These are phyloP conservation scores for Trichechus manatus DNA, from an alignment of 2,113 vertebrate species.

Conservation along the genomic window DNA sequence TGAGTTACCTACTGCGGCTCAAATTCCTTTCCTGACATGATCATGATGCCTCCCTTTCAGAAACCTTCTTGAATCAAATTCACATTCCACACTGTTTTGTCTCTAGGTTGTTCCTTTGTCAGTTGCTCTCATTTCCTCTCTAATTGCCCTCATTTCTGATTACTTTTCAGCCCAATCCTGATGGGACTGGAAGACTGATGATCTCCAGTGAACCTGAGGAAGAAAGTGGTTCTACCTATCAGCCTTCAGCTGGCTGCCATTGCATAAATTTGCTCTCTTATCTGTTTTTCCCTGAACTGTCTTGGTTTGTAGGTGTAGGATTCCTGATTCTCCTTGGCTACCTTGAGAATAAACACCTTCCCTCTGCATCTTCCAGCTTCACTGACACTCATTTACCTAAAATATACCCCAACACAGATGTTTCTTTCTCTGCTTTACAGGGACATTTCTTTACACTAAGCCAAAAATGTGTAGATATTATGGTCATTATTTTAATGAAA, in stretches of 20 bases:
- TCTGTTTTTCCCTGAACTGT: slow-evolving; percentile 39
- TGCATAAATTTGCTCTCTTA: neutral
- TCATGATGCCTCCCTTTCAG: neutral
- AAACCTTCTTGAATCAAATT: neutral
- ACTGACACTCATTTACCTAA: neutral
- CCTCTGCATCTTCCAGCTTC: slow-evolving; percentile 22
- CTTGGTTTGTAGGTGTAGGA: slow-evolving; percentile 62
- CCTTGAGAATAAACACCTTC: slow-evolving; percentile 41
- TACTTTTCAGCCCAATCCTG: slow-evolving; percentile 74
- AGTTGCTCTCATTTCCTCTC: slow-evolving; percentile 23
- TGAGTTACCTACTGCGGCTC: accelerated
- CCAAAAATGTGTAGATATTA: neutral
- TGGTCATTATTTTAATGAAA: neutral
- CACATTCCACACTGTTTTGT: slow-evolving; percentile 30
- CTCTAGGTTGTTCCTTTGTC: slow-evolving; percentile 46
- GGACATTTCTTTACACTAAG: neutral
- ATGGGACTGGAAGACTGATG: slow-evolving; percentile 75
- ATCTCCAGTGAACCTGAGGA: slow-evolving; percentile 62
- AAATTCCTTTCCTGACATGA: neutral
- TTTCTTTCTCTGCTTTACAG: slow-evolving; percentile 65
- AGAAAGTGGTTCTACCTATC: slow-evolving; percentile 53
- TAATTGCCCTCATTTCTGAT: slow-evolving; percentile 69
- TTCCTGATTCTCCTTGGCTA: neutral
- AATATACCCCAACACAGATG: neutral
- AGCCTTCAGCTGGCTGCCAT: slow-evolving; percentile 46